Conservation (phyloP, 2,113 vertebrate species). For the Aptenodytes forsteri region DNA sequence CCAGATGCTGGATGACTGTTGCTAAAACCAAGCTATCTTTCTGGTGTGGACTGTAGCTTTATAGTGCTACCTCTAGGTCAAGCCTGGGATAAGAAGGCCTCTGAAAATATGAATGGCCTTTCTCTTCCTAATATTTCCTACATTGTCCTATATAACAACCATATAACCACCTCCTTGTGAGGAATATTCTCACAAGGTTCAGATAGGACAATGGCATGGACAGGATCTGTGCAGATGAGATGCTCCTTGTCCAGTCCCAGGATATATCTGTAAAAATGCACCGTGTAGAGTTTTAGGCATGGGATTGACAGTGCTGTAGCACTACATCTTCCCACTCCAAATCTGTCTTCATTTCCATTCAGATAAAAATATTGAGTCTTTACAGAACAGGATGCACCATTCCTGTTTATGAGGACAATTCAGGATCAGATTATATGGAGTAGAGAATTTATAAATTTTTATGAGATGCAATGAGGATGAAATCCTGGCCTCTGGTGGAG, state of each 20-base stretch:
- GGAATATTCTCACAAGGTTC: neutral
- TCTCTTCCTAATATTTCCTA: neutral
- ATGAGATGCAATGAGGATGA: neutral
- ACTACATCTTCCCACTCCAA: neutral
- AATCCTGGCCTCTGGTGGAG: neutral
- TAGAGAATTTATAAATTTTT: neutral
- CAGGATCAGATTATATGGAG: neutral
- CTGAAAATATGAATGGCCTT: neutral
- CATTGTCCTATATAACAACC: neutral
- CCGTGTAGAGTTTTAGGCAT: neutral
- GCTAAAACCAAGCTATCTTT: neutral
- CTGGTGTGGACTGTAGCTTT: neutral
- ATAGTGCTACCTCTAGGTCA: neutral
- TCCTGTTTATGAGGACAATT: neutral
- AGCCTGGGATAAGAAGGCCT: neutral
- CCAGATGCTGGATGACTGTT: neutral
- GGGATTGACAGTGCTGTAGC: neutral
- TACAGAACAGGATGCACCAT: neutral
- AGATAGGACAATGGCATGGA: neutral
- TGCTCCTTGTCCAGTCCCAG: neutral
- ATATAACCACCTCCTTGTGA: neutral
- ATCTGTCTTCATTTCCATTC: neutral
- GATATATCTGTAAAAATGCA: neutral
- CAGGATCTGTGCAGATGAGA: fast-evolving
- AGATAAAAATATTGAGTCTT: neutral